Evolutionary conservation across 2,888 invertebrate genomes (phyloP), one percentile per base, ranked within the genome.

Genomic region (Cremastinae sp.): DNA sequence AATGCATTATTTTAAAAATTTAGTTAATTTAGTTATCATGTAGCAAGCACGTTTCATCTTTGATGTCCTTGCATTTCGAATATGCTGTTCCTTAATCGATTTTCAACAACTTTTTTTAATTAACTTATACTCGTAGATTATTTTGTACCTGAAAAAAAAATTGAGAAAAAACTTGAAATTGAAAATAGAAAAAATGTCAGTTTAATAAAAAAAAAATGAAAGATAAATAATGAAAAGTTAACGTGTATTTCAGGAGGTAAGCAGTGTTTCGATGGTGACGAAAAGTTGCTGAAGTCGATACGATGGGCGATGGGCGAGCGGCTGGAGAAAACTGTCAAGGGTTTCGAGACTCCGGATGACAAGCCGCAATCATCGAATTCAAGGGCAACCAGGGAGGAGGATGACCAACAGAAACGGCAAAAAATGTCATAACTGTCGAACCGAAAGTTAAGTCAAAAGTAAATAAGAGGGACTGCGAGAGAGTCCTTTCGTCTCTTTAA

Each of bases 221-320:
- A 5, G 45, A 45, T 12, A 12, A 45, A 12, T 45, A 45, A 45
- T 12, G 5, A 2, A 12, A 41, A 12, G 1, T 62, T 47, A n/a
- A 41, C 5, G 28, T 5, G 10, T 22, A 53, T 90, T 90, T 78
- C 91, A 94, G 94, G 94, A 89, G 92, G 92, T 82, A 94, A 94
- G 90, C 88, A 92, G 80, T 92, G 92, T 79, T 91, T 92, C 84
- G 90, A 91, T 36, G 93, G 93, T 81, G 92, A 93, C 5, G 90
- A 92, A 53, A 90, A 92, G 74, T 84, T 93, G 81, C 91, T 94
- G 80, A 91, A 93, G 78, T 92, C 93, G 4, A 92, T 94, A 75
- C 92, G 92, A 81, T 91, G 91, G 85, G 93, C 93, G 16, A 87
- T 94, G 73, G 91, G 89, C 83, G 91, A 91, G 80, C 91, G 36